Base-by-base conservation (phyloP, 2,888 invertebrate genomes). In the Tinea semifulvella region DNA sequence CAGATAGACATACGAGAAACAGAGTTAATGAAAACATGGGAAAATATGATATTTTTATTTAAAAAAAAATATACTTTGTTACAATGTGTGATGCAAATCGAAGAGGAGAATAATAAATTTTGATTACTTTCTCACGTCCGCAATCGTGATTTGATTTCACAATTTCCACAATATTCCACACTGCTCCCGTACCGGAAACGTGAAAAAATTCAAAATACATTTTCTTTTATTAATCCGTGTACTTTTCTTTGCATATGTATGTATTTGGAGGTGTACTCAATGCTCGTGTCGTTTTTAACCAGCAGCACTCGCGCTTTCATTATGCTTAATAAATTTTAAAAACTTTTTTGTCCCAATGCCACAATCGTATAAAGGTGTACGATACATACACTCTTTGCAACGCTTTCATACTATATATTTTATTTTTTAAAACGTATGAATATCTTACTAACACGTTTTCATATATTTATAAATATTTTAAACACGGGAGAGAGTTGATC, bases 61-160 rank as follows among this genome's bases (percentile, higher is more conserved):
- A 61, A 60, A 67, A 66, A 63, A 65, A 39, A 26, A 45, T 36
- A 42, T 40, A 62, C 7, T 61, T 63, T 64, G 63, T 60, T 60
- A 54, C 65, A 57, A 61, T 66, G 64, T 60, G 61, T 66, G 66
- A 57, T 56, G 60, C 60, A 59, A 62, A 64, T 66, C 61, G 67
- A 64, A 68, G 67, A 68, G 65, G 61, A 65, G 68, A 68, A 77
- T 74, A 73, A 74, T 74, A 73, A 68, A 75, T 74, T 74, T 74
- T 72, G 73, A 75, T 77, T 76, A 76, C 72, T 65, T 71, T 74
- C 68, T 70, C 74, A 70, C 73, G 74, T 74, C 68, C 71, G 64
- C 65, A 61, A 58, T 63, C 74, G 73, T 77, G 75, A 74, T 70
- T 70, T 63, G 75, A 68, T 75, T 74, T 58, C 62, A 64, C 64